Evolutionary conservation across 2,113 vertebrate genomes (phyloP), one percentile per base, ranked within the genome.

Genomic region (Polypterus senegalus): DNA sequence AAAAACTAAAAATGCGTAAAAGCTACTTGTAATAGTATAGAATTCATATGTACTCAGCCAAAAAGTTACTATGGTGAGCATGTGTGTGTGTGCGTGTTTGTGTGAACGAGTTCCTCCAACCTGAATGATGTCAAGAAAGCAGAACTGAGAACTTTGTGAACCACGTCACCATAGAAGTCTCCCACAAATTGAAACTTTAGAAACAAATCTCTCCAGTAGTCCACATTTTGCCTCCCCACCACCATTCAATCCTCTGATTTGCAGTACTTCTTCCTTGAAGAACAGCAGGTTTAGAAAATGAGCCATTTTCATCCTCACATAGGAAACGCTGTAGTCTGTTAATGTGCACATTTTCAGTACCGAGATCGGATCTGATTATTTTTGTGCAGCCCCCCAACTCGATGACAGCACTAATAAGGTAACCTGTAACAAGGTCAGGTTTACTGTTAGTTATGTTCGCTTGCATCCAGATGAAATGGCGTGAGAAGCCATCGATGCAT

Each of bases 81-180:
- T 27, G 27, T 27, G 2, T 2, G 27, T 27, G 27, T 27, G 27
- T 27, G 27, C 27, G 27, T 27, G 27, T 27, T 27, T 27, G 27
- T 27, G 27, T 27, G 27, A 27, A 27, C 27, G 27, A 27, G 27
- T 27, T 27, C 27, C 27, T 27, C 27, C 27, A 59, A 54, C 61
- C 45, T 63, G 56, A 47, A 66, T 63, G 10, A 58, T n/a, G 6
- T 62, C 54, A 5, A 64, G 62, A 53, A 67, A 61, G 63, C 62
- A 67, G 46, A 67, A 67, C n/a, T 67, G 59, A 64, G 61, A 47
- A 54, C 66, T 61, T 64, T 67, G 48, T 64, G 54, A 47, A 64
- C 48, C 1, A 60, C 47, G 61, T 64, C 58, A 10, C 62, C 66
- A 59, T 11, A 57, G 54, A 57, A 64, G 48, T 55, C 62, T 8